Evolutionary conservation across 37 sponge, comb jelly and placozoan genomes (phyloP).

Genomic region (Tethya wilhelma): DNA sequence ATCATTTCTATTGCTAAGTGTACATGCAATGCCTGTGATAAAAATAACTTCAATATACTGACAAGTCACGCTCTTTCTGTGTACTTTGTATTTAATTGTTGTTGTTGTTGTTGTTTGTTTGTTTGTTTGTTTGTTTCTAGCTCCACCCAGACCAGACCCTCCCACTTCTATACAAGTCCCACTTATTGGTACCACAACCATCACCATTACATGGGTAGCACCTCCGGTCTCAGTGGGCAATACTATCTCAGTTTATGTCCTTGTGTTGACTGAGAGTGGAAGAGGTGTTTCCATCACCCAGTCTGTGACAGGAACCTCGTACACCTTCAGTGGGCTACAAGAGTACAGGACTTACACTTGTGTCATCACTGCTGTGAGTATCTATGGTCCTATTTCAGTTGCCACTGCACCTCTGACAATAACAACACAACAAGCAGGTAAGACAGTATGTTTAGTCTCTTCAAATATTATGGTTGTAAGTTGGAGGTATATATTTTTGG

Average conservation of each 20-base stretch:
- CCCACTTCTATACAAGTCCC: constrained; percentile 7
- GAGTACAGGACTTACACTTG: constrained; percentile 5
- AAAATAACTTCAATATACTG: too few relatives aligned
- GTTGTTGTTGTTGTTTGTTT: too few relatives aligned
- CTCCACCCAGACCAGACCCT: constrained; percentile 12
- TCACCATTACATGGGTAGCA: background rate
- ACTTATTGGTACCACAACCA: background rate
- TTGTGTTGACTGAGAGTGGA: background rate
- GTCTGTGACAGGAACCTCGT: background rate
- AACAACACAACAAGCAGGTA: constrained; percentile 8
- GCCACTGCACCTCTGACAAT: background rate
- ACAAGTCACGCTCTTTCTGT: too few relatives aligned
- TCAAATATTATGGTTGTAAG: too few relatives aligned
- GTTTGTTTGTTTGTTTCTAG: too few relatives aligned
- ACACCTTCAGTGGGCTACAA: constrained; percentile 7
- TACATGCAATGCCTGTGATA: too few relatives aligned
- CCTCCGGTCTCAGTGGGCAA: background rate
- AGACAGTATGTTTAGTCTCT: too few relatives aligned
- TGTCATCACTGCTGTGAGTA: background rate
- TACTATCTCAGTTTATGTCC: background rate
- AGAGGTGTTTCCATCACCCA: background rate
- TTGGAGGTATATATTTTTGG: too few relatives aligned
- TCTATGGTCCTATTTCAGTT: constrained; percentile 10
- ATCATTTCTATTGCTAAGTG: too few relatives aligned
- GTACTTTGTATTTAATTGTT: too few relatives aligned